Conservation (phyloP, 2,113 vertebrate species). For the Ciconia boyciana region DNA sequence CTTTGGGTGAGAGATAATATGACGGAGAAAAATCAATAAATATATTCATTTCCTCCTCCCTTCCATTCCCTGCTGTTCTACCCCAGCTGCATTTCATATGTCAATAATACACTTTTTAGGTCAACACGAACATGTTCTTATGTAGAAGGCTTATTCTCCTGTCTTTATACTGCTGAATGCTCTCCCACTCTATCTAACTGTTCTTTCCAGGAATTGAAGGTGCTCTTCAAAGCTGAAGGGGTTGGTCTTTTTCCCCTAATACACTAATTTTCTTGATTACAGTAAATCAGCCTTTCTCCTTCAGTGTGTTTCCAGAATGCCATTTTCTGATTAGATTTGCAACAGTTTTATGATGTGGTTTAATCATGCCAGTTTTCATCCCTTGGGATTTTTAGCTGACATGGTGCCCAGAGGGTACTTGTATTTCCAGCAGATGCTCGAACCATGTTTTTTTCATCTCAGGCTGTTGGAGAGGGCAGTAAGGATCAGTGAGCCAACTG, state of each 20-base stretch:
- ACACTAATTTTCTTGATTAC: neutral
- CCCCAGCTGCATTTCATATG: neutral
- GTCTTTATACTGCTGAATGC: neutral
- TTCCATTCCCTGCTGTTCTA: neutral
- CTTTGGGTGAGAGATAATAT: neutral
- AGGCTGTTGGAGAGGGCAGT: neutral
- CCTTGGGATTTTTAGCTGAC: neutral
- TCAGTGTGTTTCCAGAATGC: neutral
- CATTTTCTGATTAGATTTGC: neutral
- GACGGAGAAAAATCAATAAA: neutral
- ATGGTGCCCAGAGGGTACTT: neutral
- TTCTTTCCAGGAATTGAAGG: neutral
- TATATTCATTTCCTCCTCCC: neutral
- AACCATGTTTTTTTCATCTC: neutral
- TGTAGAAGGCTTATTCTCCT: neutral
- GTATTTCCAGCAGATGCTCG: neutral
- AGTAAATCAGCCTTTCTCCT: neutral
- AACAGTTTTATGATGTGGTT: neutral
- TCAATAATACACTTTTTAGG: neutral
- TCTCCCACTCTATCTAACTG: neutral
- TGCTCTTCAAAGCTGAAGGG: neutral
- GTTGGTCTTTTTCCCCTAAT: neutral
- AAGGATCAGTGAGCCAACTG: neutral
- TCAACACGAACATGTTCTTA: neutral
- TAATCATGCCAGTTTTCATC: neutral